A percentile compares a stretch with the other conserved stretches of the same genome.
Conservation (phyloP, 2,113 vertebrate species). For the Phaethon lepturus region DNA sequence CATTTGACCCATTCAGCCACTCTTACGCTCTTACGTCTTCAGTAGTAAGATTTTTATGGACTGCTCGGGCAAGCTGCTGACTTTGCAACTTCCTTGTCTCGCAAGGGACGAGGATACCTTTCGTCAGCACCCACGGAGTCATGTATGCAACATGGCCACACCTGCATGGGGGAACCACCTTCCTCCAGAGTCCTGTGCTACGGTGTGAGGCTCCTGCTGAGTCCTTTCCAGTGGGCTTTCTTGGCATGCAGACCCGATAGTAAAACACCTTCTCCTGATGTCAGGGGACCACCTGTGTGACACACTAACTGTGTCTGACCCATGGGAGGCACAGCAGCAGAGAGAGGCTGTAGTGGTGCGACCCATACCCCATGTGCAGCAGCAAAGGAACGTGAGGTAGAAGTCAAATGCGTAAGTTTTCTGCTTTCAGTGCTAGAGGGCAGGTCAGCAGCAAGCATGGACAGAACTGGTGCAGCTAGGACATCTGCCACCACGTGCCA, state of each 20-base stretch:
- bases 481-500: not conserved
- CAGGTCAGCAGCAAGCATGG: not conserved
- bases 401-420: not conserved
- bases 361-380: not conserved
- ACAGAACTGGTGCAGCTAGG: not conserved
- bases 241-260: fast-evolving
- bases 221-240: not conserved
- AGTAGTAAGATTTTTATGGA: not conserved
- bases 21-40: not conserved
- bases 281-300: not conserved
- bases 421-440: not conserved
- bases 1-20: not conserved
- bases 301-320: not conserved
- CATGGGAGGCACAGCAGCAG: fast-evolving
- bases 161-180: not conserved
- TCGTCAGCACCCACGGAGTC: not conserved
- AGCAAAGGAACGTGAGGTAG: not conserved
- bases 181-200: not conserved
- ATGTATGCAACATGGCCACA: fast-evolving
- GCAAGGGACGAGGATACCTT: not conserved
- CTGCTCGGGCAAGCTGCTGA: not conserved
- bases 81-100: not conserved
- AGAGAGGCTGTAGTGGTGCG: fast-evolving
- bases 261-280: not conserved
- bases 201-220: not conserved